Conservation (phyloP, 2,888 invertebrate genomes). For the Campoplex nolae region DNA sequence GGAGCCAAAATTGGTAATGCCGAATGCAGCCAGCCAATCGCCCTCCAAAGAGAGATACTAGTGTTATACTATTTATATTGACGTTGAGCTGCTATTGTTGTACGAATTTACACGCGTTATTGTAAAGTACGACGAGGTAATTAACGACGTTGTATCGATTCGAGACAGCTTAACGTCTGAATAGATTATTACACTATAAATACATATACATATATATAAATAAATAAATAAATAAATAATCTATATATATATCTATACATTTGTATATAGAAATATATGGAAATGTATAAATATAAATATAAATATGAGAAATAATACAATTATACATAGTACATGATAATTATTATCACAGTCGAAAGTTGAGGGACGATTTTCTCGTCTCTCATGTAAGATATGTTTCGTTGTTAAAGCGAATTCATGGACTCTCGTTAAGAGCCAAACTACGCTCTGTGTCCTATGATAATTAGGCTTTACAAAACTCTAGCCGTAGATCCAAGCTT, state of each 20-base stretch:
- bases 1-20: constrained; percentile 72
- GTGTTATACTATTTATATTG: constrained; percentile 77
- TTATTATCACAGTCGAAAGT: constrained; percentile 38
- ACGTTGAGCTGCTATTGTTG: constrained; percentile 52
- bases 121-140: constrained; percentile 24
- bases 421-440: constrained; percentile 33
- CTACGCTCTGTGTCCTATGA: constrained; percentile 19
- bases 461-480: constrained; percentile 33
- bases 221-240: neutral
- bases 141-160: constrained; percentile 38
- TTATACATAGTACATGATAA: constrained; percentile 34
- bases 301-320: constrained; percentile 15
- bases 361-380: constrained; percentile 21
- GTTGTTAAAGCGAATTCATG: constrained; percentile 31
- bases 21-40: constrained; percentile 71
- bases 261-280: constrained; percentile 17
- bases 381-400: constrained; percentile 51
- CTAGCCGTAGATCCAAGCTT: constrained; percentile 42
- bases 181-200: constrained; percentile 43
- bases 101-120: constrained; percentile 48
- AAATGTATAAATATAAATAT: constrained; percentile 14
- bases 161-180: constrained; percentile 50
- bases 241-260: neutral
- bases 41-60: constrained; percentile 78
- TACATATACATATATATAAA: constrained; percentile 21